These are phyloP conservation scores for Ochotona curzoniae DNA, from an alignment of 2,113 vertebrate genomes.

Conservation along the genomic window DNA sequence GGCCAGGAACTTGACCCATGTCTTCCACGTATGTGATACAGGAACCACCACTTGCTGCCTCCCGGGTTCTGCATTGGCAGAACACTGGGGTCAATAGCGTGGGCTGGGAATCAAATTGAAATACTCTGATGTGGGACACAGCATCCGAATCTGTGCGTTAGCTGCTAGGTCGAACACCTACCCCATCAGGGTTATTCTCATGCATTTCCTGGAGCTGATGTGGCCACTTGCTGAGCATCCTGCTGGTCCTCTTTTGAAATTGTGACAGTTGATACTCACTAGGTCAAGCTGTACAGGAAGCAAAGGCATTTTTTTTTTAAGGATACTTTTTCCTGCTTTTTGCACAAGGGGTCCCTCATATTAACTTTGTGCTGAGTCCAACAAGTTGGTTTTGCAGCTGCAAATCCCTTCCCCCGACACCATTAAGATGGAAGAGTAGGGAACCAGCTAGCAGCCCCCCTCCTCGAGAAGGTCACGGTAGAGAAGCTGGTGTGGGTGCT, in stretches of 20 bases:
- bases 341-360: not conserved
- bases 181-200: not conserved
- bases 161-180: no score
- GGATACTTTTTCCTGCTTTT: not conserved
- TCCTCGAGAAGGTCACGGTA: not conserved
- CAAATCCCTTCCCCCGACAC: not conserved
- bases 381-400: not conserved
- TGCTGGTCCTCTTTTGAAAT: not conserved
- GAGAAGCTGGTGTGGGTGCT: fast-evolving
- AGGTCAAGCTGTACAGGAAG: not conserved
- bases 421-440: not conserved
- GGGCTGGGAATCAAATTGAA: no score
- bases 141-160: no score
- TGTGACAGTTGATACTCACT: not conserved
- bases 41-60: no score
- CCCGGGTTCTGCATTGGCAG: no score
- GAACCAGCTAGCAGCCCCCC: not conserved
- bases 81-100: no score
- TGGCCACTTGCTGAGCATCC: not conserved
- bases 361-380: not conserved
- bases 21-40: no score
- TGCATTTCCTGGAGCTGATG: not conserved
- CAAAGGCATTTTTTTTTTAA: not conserved
- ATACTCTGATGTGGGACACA: no score
- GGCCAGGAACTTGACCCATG: no score